Percentiles rank a stretch among this genome's conserved stretches.
Evolutionary conservation across 2,888 invertebrate genomes (phyloP).

Genomic region (Callyntrura guangdongensis): DNA sequence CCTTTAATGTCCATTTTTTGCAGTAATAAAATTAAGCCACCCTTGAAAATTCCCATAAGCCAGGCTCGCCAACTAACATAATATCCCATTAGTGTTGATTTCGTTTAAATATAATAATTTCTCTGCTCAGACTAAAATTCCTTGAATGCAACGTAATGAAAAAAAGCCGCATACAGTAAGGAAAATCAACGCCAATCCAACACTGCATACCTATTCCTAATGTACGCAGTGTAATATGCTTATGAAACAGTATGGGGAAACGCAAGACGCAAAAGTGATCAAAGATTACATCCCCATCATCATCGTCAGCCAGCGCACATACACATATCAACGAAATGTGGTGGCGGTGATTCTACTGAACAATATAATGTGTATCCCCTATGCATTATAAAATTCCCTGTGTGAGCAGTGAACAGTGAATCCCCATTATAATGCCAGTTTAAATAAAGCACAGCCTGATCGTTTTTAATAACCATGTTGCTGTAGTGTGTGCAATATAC

Average conservation of each 20-base stretch:
- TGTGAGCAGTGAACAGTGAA: not conserved
- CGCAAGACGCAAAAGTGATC: slow-evolving; percentile 17
- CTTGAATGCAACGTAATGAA: not conserved
- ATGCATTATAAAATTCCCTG: not conserved
- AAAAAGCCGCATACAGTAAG: not conserved
- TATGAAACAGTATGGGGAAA: not conserved
- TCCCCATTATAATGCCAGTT: not conserved
- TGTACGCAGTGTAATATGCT: not conserved
- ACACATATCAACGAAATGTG: not conserved
- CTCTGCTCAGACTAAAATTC: not conserved
- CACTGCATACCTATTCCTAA: not conserved
- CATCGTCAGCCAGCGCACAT: not conserved
- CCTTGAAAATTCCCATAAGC: not conserved
- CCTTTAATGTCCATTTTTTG: slow-evolving; percentile 14
- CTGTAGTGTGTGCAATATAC: not conserved
- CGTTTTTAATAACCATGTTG: slow-evolving; percentile 7
- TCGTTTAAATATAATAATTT: not conserved
- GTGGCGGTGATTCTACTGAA: not conserved
- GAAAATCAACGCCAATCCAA: not conserved
- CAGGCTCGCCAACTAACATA: not conserved
- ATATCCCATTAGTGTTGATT: not conserved
- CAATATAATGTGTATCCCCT: not conserved
- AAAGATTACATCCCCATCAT: not conserved
- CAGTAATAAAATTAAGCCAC: slow-evolving; percentile 22
- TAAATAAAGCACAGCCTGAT: slow-evolving; percentile 22